These are phyloP conservation scores for Drosophila sp. DNA, from an alignment of 1,140 invertebrate genomes.

Conservation along the genomic window DNA sequence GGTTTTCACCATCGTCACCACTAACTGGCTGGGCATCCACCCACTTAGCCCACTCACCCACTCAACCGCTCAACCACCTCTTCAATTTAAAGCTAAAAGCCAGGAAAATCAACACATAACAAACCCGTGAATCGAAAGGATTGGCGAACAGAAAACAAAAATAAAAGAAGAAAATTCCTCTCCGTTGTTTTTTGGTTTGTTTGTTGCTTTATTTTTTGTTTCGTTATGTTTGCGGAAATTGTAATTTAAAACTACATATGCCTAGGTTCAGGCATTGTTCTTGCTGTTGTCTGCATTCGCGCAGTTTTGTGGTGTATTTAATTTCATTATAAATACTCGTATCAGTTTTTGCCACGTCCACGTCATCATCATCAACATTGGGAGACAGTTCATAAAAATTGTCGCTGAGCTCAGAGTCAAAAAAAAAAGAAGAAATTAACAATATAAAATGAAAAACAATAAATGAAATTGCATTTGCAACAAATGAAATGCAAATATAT, in stretches of 20 bases:
- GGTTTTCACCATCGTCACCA: slow-evolving; percentile 15
- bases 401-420: slow-evolving; percentile 7
- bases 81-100: slow-evolving; percentile 64
- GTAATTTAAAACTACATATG: slow-evolving; percentile 66
- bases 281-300: slow-evolving; percentile 16
- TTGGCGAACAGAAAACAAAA: slow-evolving; percentile 4
- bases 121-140: slow-evolving; percentile 43
- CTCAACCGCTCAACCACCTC: not conserved
- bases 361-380: slow-evolving; percentile 29
- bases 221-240: slow-evolving; percentile 57
- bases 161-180: not conserved
- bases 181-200: not conserved
- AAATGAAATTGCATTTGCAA: slow-evolving; percentile 37
- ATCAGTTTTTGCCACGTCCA: slow-evolving; percentile 38
- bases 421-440: slow-evolving; percentile 19
- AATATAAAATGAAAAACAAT: slow-evolving; percentile 5
- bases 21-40: not conserved
- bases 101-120: slow-evolving; percentile 61
- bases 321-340: slow-evolving; percentile 57
- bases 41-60: slow-evolving; percentile 1
- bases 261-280: slow-evolving; percentile 27
- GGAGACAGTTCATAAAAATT: slow-evolving; percentile 41
- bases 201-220: slow-evolving; percentile 33
- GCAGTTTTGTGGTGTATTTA: slow-evolving; percentile 45
- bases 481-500: slow-evolving; percentile 56